Percentiles rank a stretch among this genome's conserved stretches.
Conservation (phyloP, 2,113 vertebrate species). For the Coptodon bakossiorum region DNA sequence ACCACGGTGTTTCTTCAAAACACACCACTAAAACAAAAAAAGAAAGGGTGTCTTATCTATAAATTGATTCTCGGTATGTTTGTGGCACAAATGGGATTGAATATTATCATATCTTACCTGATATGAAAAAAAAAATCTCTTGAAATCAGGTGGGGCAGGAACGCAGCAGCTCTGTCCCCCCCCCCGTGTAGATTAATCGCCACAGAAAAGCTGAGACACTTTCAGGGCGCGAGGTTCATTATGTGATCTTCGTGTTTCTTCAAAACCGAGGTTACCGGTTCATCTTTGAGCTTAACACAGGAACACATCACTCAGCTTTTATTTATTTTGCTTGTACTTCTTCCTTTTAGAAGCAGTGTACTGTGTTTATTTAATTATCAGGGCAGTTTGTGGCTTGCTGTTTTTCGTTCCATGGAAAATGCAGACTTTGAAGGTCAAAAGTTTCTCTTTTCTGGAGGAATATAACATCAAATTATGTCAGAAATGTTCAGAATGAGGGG, state of each 20-base stretch:
- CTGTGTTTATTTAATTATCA: constrained; percentile 36
- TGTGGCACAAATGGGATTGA: background rate
- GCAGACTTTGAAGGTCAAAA: background rate
- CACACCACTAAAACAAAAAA: background rate
- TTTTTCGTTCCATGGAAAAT: background rate
- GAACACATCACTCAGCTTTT: background rate
- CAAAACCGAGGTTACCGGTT: background rate
- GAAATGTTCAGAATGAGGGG: background rate
- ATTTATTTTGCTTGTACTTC: constrained; percentile 20
- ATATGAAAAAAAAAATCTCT: background rate
- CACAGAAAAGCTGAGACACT: background rate
- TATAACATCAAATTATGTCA: background rate
- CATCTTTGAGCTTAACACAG: background rate
- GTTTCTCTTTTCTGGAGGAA: background rate
- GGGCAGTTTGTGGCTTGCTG: background rate
- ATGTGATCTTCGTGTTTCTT: background rate
- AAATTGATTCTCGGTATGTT: background rate
- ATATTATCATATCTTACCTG: background rate
- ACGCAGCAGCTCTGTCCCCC: background rate
- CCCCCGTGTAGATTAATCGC: background rate
- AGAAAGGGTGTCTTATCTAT: background rate
- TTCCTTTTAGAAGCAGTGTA: background rate
- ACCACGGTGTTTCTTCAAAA: background rate
- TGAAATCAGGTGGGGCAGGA: background rate
- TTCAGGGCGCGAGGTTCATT: background rate